phyloP scores from a whole-genome alignment of 2,797 vertebrate species.

The Smutsia temminckii region DNA sequence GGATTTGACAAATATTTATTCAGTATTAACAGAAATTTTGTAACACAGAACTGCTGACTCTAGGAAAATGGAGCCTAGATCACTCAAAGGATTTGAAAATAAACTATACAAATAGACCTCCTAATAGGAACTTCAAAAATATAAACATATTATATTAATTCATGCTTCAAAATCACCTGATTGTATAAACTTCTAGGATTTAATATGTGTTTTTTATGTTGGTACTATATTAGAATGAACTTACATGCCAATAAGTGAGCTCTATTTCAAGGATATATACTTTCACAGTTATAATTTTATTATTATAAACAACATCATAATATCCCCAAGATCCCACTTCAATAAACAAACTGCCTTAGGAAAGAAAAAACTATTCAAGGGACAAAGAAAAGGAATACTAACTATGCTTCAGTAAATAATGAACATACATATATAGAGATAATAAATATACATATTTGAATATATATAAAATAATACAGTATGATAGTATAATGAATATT shows the following conservation, averaged over 20 bases:
- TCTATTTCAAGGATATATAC: not conserved
- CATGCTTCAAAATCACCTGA: not conserved
- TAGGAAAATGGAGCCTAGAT: not conserved
- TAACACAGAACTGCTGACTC: not conserved
- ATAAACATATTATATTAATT: not conserved
- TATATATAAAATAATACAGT: not conserved
- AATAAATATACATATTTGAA: no score
- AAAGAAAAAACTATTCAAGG: not conserved
- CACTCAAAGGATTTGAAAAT: not conserved
- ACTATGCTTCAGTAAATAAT: no score
- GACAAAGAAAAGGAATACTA: not conserved
- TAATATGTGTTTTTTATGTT: not conserved
- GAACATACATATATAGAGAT: no score
- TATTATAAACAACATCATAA: not conserved
- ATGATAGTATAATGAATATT: not conserved
- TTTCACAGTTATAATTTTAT: not conserved
- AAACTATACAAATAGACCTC: not conserved
- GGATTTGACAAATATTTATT: not conserved
- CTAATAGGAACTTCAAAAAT: not conserved
- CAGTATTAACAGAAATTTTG: not conserved
- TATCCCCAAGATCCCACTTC: not conserved
- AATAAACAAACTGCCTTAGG: not conserved
- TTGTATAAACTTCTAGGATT: not conserved
- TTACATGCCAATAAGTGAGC: not conserved
- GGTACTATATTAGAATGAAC: not conserved